Evolutionary conservation across 2,888 invertebrate genomes (phyloP).

Genomic region (Apeira syringaria): DNA sequence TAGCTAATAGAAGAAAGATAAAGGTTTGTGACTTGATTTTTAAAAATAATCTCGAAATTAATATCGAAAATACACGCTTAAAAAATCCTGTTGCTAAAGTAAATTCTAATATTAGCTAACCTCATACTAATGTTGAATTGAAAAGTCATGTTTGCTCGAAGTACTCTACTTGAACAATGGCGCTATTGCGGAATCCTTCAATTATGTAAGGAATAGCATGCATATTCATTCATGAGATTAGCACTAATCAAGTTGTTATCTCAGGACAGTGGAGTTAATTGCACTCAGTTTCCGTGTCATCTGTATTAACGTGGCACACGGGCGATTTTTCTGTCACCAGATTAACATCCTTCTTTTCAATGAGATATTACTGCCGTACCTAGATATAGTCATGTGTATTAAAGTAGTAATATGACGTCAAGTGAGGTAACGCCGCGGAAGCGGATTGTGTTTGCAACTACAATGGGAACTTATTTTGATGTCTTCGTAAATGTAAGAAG

Average conservation of each 20-base stretch:
- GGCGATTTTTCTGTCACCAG: slow-evolving; percentile 50
- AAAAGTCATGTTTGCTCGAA: slow-evolving; percentile 3
- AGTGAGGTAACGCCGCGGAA: not conserved
- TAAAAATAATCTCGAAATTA: no score
- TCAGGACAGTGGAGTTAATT: slow-evolving; percentile 30
- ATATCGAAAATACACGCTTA: no score
- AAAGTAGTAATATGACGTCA: not conserved
- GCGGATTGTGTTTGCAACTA: not conserved
- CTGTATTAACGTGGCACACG: slow-evolving; percentile 30
- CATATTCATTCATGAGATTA: slow-evolving; percentile 33
- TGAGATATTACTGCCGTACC: slow-evolving; percentile 47
- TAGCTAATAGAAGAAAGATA: no score
- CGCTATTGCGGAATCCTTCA: slow-evolving; percentile 13
- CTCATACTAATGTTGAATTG: no score
- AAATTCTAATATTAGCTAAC: no score
- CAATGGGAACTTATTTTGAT: not conserved
- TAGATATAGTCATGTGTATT: not conserved
- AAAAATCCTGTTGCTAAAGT: no score
- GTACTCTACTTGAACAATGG: slow-evolving; percentile 6
- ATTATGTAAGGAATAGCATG: slow-evolving; percentile 17
- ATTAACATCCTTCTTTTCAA: slow-evolving; percentile 52
- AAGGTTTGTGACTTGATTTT: no score
- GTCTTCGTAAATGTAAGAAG: no score
- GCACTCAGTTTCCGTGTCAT: slow-evolving; percentile 21
- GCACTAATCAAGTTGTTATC: slow-evolving; percentile 25